Base-by-base conservation (phyloP, 2,113 vertebrate genomes). In the Petroica traversi region DNA sequence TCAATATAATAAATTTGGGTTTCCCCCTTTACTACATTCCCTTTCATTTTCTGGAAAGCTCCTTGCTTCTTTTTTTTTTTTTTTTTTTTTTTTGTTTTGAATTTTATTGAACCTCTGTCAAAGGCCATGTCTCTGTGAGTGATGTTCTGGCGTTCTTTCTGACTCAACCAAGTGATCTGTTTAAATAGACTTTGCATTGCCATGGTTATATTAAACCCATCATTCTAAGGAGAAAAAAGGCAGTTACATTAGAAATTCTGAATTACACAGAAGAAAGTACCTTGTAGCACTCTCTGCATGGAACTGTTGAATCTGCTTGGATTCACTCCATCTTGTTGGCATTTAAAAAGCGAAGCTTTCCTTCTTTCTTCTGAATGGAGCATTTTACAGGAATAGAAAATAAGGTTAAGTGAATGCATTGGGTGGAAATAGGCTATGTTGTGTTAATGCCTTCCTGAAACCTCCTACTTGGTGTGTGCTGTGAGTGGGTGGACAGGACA, bases 131-230 rank as follows among this genome's bases (percentile, higher is more conserved):
- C 12, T 76, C 75, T 92, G 67, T 95, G 78, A 80, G 59, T 94
- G 76, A 69, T 91, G 72, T 55, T 95, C 61, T 89, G 69, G 33
- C 16, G 25, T 85, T 92, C 55, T 69, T 92, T 87, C 85, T 86
- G 45, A 71, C 62, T 97, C 69, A 55, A 61, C 81, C 81, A 82
- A 97, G 86, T 59, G 52, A 92, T 94, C 92, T 97, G 85, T 97
- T 95, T 97, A 92, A 83, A 64, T 38, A 61, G 83, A 92, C 88
- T 88, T 94, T 88, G 34, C 6, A 82, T 97, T 96, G 46, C 95
- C 76, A 88, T 97, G 93, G 88, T 96, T 96, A 82, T 92, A 66
- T 26, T 31, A 34, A 25, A 81, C 88, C 66, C 38, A 51, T 94
- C 81, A 43, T 58, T 83, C 52, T 72, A 5, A 7, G 4, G 1